Conservation (phyloP, 2,888 invertebrate genomes). For the Scaptomyza cyrtandrae region DNA sequence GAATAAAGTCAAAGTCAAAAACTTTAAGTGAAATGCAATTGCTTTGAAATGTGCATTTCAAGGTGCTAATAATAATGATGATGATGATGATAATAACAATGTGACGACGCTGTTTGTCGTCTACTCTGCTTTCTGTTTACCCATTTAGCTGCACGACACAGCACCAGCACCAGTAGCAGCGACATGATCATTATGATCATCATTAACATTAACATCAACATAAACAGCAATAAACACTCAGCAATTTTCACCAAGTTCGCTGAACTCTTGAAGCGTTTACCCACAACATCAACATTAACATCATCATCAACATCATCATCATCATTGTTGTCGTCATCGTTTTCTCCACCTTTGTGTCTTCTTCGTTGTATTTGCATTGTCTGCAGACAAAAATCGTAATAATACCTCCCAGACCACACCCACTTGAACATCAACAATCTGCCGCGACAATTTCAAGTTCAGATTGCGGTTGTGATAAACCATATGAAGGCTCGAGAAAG, state of each 20-base stretch:
- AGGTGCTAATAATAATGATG: conserved; percentile 21
- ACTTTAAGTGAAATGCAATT: conserved; percentile 29
- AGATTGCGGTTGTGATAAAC: conserved; percentile 32
- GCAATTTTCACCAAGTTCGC: conserved; percentile 70
- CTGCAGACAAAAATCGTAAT: conserved; percentile 12
- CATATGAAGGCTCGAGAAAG: not conserved
- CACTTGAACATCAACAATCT: not conserved
- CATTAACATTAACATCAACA: conserved; percentile 35
- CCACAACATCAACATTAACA: conserved; percentile 29
- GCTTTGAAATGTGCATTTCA: conserved; percentile 21
- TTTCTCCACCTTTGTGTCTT: conserved; percentile 23
- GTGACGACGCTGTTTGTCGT: conserved; percentile 27
- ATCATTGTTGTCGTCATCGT: conserved; percentile 5
- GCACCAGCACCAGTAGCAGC: conserved; percentile 25
- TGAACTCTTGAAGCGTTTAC: conserved; percentile 57
- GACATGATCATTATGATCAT: conserved; percentile 21
- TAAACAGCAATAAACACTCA: conserved; percentile 56
- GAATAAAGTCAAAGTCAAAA: not conserved
- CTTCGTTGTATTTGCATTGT: conserved; percentile 39
- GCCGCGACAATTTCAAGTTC: conserved; percentile 54
- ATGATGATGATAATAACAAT: not conserved
- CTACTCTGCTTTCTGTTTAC: conserved; percentile 29
- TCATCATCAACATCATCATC: conserved; percentile 19
- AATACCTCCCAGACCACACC: not conserved
- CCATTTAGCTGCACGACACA: conserved; percentile 4